Percentiles rank a stretch among this genome's conserved stretches.
Conservation (phyloP, 1,140 invertebrate species). For the Drosophila tristis region DNA sequence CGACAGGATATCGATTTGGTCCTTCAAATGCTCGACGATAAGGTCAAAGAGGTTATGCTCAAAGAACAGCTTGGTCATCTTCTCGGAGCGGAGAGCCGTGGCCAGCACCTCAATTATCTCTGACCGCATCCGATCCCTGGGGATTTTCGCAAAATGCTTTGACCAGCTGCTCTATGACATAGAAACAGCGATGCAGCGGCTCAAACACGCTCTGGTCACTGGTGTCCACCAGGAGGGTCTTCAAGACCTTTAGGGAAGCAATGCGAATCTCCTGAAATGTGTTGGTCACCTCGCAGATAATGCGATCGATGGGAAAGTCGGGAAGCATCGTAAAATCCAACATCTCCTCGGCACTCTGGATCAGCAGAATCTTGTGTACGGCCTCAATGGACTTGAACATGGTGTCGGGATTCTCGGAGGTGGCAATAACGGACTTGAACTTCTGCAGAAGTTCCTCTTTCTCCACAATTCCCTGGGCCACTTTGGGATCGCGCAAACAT, state of each 20-base stretch:
- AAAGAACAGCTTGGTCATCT: slow-evolving; percentile 77
- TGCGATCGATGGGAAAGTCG: slow-evolving; percentile 67
- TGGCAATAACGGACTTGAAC: slow-evolving; percentile 51
- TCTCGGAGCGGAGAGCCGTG: slow-evolving; percentile 68
- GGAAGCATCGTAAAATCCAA: slow-evolving; percentile 50
- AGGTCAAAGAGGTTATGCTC: slow-evolving; percentile 77
- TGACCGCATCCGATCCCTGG: slow-evolving; percentile 29
- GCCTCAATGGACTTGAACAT: slow-evolving; percentile 66
- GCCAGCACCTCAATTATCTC: slow-evolving; percentile 70
- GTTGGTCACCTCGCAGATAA: slow-evolving; percentile 72
- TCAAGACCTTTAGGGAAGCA: slow-evolving; percentile 59
- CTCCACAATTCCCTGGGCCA: slow-evolving; percentile 49
- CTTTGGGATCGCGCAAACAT: slow-evolving; percentile 68
- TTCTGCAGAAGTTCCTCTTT: slow-evolving; percentile 60
- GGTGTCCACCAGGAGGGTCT: slow-evolving; percentile 60
- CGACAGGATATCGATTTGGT: slow-evolving; percentile 23
- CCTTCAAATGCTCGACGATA: slow-evolving; percentile 51
- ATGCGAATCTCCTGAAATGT: slow-evolving; percentile 65
- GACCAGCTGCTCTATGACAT: slow-evolving; percentile 68
- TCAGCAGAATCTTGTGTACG: slow-evolving; percentile 62
- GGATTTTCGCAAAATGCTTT: slow-evolving; percentile 60
- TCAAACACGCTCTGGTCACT: slow-evolving; percentile 56
- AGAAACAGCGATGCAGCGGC: slow-evolving; percentile 46
- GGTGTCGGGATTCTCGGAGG: slow-evolving; percentile 73
- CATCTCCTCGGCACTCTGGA: slow-evolving; percentile 57